Percentiles rank a stretch among this genome's conserved stretches.
Evolutionary conservation across 1,140 invertebrate genomes (phyloP).

Genomic region (Leucophenga varia): DNA sequence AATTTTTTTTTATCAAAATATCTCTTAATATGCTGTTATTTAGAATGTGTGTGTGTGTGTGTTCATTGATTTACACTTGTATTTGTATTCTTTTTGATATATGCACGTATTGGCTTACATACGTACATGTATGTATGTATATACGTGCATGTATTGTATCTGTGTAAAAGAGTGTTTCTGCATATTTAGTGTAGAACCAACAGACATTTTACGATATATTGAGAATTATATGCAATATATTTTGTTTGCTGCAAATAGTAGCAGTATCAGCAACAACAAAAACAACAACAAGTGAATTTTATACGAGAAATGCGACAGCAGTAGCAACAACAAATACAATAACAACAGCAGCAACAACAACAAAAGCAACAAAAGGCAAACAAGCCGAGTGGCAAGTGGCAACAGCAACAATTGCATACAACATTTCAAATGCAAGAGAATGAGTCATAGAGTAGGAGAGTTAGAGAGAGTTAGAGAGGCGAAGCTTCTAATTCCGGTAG

Average conservation of each 20-base stretch:
- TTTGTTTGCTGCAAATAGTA: slow-evolving; percentile 21
- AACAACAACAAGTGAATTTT: slow-evolving; percentile 52
- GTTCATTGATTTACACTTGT: no score
- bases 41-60: no score
- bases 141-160: no score
- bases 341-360: slow-evolving; percentile 21
- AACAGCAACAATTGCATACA: slow-evolving; percentile 20
- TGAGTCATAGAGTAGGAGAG: no score
- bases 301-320: slow-evolving; percentile 50
- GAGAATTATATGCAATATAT: slow-evolving; percentile 54
- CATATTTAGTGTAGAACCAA: slow-evolving; percentile 50
- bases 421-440: slow-evolving; percentile 49
- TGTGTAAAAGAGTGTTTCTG: no score
- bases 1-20: no score
- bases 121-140: no score
- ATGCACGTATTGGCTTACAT: no score
- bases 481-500: slow-evolving; percentile 51
- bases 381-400: no score
- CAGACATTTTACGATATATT: slow-evolving; percentile 54
- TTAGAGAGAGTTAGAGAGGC: no score
- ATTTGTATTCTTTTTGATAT: no score
- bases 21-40: no score
- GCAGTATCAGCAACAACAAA: slow-evolving; percentile 25
- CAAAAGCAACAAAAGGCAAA: background rate
- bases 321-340: slow-evolving; percentile 26